phyloP scores from a whole-genome alignment of 2,888 invertebrate genomes.

The Papilio elwesi region DNA sequence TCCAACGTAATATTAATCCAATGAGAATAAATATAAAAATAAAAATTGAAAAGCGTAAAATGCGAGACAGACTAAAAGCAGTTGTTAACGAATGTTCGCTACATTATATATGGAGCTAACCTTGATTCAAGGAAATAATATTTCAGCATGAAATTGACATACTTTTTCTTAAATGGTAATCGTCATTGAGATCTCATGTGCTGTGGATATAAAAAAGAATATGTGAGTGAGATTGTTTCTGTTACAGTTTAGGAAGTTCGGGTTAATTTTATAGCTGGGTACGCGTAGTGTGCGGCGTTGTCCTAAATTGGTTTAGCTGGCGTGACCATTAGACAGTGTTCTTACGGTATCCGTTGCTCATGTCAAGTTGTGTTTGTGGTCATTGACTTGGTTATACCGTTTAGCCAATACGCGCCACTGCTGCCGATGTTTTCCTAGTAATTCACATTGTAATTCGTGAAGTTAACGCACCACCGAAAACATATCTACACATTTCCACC shows the following conservation, averaged over 20 bases:
- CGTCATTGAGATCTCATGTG: constrained; percentile 33
- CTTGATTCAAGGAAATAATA: constrained; percentile 39
- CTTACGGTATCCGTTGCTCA: constrained; percentile 67
- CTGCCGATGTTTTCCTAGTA: constrained; percentile 26
- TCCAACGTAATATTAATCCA: neutral
- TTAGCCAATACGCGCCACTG: constrained; percentile 46
- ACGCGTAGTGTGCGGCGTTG: constrained; percentile 45
- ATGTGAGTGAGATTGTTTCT: constrained; percentile 22
- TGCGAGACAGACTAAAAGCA: constrained; percentile 4
- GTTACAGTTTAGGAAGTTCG: constrained; percentile 28
- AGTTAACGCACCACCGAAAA: constrained; percentile 9
- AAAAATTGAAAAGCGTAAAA: constrained; percentile 6
- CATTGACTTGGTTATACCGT: constrained; percentile 74
- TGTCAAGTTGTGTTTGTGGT: constrained; percentile 64
- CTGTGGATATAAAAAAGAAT: constrained; percentile 21
- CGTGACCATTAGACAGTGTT: constrained; percentile 55
- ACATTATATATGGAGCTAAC: constrained; percentile 30
- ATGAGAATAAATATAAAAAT: neutral
- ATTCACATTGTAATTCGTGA: constrained; percentile 10
- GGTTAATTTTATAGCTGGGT: constrained; percentile 36
- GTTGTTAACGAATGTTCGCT: constrained; percentile 17
- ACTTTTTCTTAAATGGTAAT: constrained; percentile 39
- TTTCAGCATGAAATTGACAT: constrained; percentile 40
- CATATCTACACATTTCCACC: neutral
- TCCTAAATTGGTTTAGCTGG: constrained; percentile 58